Evolutionary conservation across 1,140 invertebrate species (phyloP).

Genomic region (Lethrus apterus): DNA sequence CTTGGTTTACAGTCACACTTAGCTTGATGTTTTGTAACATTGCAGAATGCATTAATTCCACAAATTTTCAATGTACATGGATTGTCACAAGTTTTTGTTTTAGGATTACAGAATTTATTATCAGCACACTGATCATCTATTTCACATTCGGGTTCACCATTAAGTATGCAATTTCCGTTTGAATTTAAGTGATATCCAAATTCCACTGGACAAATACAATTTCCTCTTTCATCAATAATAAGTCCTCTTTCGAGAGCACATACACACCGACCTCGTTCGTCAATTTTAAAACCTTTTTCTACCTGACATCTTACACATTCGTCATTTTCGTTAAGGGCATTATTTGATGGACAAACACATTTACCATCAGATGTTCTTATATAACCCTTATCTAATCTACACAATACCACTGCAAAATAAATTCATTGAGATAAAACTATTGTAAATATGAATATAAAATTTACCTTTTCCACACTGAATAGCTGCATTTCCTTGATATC

Average conservation of each 20-base stretch:
- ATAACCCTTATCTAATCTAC: constrained; percentile 64
- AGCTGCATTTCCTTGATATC: constrained; percentile 74
- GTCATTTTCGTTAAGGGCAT: constrained; percentile 65
- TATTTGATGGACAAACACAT: constrained; percentile 67
- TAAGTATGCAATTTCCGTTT: constrained; percentile 56
- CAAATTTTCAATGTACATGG: constrained; percentile 65
- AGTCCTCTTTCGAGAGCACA: constrained; percentile 70
- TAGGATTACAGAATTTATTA: constrained; percentile 62
- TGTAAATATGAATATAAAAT: constrained; percentile 20
- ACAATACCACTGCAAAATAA: constrained; percentile 49
- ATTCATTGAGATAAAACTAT: background rate
- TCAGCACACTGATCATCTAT: constrained; percentile 69
- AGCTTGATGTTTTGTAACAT: constrained; percentile 67
- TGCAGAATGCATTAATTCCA: constrained; percentile 71
- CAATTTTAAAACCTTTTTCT: constrained; percentile 64
- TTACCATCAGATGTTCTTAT: constrained; percentile 60
- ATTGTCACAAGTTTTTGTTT: constrained; percentile 63
- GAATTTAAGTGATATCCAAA: constrained; percentile 61
- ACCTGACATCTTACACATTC: constrained; percentile 66
- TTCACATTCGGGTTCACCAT: constrained; percentile 55
- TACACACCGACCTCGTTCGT: constrained; percentile 68
- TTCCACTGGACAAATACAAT: constrained; percentile 67
- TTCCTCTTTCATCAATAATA: constrained; percentile 65
- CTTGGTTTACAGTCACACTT: constrained; percentile 67
- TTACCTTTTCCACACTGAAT: constrained; percentile 65